phyloP scores from a whole-genome alignment of 2,888 invertebrate genomes.

The Tachina grossa region DNA sequence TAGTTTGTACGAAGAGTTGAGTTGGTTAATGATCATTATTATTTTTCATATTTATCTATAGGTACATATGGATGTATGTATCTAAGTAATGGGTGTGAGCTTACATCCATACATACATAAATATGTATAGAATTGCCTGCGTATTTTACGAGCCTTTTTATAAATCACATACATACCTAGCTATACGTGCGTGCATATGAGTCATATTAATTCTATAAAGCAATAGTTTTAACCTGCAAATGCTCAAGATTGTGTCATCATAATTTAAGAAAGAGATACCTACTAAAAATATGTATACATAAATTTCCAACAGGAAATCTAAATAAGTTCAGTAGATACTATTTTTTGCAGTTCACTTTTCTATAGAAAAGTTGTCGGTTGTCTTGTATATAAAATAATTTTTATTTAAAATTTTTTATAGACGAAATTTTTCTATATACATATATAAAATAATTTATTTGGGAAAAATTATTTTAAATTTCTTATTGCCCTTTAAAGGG shows the following conservation, averaged over 20 bases:
- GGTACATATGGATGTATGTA: not conserved
- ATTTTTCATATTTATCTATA: not conserved
- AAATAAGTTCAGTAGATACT: no score
- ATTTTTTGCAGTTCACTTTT: no score
- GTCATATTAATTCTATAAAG: constrained; percentile 4
- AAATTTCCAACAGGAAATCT: no score
- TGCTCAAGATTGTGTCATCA: not conserved
- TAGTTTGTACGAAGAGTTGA: constrained; percentile 1
- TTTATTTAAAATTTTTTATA: no score
- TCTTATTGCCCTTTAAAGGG: not conserved
- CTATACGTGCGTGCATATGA: constrained; percentile 7
- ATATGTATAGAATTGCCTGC: constrained; percentile 19
- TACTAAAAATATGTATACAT: no score
- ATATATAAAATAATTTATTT: not conserved
- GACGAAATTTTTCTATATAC: no score
- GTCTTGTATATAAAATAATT: no score
- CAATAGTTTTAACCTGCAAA: constrained; percentile 33
- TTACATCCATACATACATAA: no score
- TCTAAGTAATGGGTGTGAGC: not conserved
- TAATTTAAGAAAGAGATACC: no score
- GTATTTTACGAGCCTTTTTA: constrained; percentile 10
- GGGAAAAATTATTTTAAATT: not conserved
- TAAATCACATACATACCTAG: not conserved
- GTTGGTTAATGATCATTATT: constrained; percentile 31
- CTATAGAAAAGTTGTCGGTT: no score